These are phyloP conservation scores for Atrichornis clamosus DNA, from an alignment of 2,113 vertebrate genomes.

Conservation along the genomic window DNA sequence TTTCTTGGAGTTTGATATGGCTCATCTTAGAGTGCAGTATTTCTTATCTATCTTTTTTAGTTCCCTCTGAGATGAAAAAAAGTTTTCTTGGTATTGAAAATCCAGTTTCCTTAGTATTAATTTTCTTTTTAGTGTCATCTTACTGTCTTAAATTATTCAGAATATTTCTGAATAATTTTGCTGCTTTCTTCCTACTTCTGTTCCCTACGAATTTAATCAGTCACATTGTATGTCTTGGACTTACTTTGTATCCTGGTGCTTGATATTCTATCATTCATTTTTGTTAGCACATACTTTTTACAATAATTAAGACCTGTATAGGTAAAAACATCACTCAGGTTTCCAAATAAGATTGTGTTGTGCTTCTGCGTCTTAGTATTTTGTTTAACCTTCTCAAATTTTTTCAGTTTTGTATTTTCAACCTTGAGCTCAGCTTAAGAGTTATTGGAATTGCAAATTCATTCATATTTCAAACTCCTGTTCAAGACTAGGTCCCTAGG, in stretches of 20 bases:
- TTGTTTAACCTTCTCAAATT: neutral
- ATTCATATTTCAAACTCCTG: slow-evolving; percentile 16
- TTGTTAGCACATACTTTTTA: neutral
- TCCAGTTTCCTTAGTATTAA: neutral
- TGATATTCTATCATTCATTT: neutral
- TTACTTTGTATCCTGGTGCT: neutral
- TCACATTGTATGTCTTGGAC: neutral
- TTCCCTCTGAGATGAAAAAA: neutral
- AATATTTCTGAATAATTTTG: neutral
- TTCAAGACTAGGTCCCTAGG: neutral
- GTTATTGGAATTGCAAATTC: slow-evolving; percentile 44
- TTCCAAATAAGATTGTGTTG: neutral
- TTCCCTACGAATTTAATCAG: neutral
- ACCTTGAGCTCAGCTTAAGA: slow-evolving; percentile 15
- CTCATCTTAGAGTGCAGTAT: neutral
- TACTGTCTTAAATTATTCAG: neutral
- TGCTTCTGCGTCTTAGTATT: neutral
- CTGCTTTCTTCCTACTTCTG: neutral
- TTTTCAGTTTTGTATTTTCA: neutral
- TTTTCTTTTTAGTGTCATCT: neutral
- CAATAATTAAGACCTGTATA: neutral
- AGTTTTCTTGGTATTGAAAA: neutral
- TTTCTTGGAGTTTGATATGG: neutral
- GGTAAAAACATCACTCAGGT: neutral
- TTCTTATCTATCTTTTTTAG: neutral